These are phyloP conservation scores for Scotopteryx bipunctaria DNA, from an alignment of 2,888 invertebrate species.

Conservation along the genomic window DNA sequence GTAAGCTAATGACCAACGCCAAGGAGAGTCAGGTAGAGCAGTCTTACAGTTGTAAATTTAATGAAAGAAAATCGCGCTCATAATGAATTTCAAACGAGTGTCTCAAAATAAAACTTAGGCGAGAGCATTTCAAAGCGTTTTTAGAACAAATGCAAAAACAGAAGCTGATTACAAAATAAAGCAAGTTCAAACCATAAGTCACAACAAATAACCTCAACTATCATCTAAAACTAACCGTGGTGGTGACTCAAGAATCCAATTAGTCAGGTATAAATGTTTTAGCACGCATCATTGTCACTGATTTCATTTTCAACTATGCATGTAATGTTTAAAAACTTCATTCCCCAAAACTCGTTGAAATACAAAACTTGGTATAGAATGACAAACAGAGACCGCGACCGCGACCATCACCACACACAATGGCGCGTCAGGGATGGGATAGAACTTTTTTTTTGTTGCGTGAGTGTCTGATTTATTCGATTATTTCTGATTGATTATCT, in stretches of 20 bases:
- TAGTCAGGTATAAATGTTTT: constrained; percentile 77
- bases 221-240: constrained; percentile 78
- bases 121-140: constrained; percentile 1
- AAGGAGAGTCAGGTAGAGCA: constrained; percentile 52
- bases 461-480: not conserved
- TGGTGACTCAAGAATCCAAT: constrained; percentile 74
- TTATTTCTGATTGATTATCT: no score
- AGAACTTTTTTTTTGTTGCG: not conserved
- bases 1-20: constrained; percentile 63
- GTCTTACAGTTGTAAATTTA: constrained; percentile 38
- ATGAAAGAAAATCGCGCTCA: constrained; percentile 11
- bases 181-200: constrained; percentile 66
- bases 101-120: constrained; percentile 15
- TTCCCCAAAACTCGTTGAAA: constrained; percentile 66
- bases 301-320: constrained; percentile 64
- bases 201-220: constrained; percentile 81
- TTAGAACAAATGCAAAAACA: constrained; percentile 41
- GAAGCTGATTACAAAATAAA: constrained; percentile 64
- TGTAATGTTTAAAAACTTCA: constrained; percentile 66
- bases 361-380: constrained; percentile 63
- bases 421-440: constrained; percentile 66
- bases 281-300: constrained; percentile 81
- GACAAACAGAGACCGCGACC: constrained; percentile 63
- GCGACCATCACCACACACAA: constrained; percentile 79
- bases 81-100: constrained; percentile 8